phyloP scores from a whole-genome alignment of 1,140 invertebrate genomes.

The Periplaneta americana region DNA sequence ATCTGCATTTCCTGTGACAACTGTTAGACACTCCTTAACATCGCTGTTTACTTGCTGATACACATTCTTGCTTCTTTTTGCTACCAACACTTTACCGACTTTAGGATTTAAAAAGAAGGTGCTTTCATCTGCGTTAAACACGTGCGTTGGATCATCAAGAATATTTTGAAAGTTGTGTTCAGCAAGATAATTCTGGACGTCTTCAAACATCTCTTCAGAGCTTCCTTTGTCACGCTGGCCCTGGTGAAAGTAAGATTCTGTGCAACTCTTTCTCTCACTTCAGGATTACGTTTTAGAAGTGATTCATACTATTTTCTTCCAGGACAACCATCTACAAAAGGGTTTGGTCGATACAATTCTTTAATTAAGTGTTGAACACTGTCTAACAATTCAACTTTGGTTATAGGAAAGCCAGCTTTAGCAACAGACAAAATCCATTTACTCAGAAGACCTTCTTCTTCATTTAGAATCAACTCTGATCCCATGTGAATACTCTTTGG shows the following conservation, averaged over 20 bases:
- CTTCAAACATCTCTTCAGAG: no score
- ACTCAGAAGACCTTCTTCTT: no score
- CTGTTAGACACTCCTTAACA: slow-evolving; percentile 26
- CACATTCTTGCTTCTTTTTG: no score
- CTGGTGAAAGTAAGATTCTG: slow-evolving; percentile 16
- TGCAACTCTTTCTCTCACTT: slow-evolving; percentile 18
- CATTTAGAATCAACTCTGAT: no score
- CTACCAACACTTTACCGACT: background rate
- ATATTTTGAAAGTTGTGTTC: no score
- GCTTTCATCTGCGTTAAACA: slow-evolving; percentile 12
- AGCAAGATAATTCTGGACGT: no score
- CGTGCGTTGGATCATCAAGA: background rate
- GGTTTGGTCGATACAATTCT: slow-evolving; percentile 8
- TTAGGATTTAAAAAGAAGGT: slow-evolving; percentile 1
- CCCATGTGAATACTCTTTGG: no score
- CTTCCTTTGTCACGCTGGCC: background rate
- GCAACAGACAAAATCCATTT: no score
- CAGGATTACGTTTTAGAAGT: slow-evolving; percentile 16
- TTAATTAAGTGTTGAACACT: slow-evolving; percentile 19
- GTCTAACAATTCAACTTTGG: no score
- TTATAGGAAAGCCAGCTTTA: no score
- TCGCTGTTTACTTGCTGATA: slow-evolving; percentile 12
- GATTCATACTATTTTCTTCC: slow-evolving; percentile 19
- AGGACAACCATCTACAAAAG: slow-evolving; percentile 17
- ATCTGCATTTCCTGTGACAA: no score